Conservation (phyloP, 2,113 vertebrate species). For the Larimichthys polyactis region DNA sequence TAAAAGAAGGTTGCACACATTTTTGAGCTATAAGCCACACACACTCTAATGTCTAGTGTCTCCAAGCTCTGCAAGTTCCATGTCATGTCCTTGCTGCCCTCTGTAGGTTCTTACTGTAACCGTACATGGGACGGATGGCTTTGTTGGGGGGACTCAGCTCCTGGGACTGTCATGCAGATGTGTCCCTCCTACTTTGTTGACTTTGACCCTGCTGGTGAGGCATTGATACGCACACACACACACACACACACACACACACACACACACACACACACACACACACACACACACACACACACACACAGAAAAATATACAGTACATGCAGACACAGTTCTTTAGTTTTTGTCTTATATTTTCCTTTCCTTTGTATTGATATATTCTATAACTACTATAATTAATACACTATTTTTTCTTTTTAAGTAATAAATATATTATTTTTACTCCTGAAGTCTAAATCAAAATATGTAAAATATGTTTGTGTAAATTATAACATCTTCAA, state of each 20-base stretch:
- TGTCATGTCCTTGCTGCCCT: conserved; percentile 25
- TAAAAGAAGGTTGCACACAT: background rate
- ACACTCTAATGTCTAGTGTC: background rate
- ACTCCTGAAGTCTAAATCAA: background rate
- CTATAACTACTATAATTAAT: too few relatives aligned
- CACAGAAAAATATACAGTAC: too few relatives aligned
- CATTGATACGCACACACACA: background rate
- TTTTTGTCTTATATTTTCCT: background rate
- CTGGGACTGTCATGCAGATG: conserved; percentile 77
- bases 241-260: background rate
- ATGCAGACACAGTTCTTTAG: background rate
- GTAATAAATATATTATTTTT: too few relatives aligned
- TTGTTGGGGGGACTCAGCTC: conserved; percentile 83
- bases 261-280: background rate
- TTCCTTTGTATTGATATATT: background rate
- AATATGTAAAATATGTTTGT: background rate
- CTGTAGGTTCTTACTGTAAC: conserved; percentile 82
- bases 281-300: background rate
- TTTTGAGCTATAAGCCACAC: background rate
- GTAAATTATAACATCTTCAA: conserved; percentile 18
- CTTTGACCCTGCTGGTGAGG: conserved; percentile 84
- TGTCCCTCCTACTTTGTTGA: conserved; percentile 84
- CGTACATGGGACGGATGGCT: conserved; percentile 88
- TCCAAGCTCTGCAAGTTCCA: background rate
- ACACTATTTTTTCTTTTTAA: too few relatives aligned